Conservation (phyloP, 2,797 vertebrate species). For the Vipera latastei region DNA sequence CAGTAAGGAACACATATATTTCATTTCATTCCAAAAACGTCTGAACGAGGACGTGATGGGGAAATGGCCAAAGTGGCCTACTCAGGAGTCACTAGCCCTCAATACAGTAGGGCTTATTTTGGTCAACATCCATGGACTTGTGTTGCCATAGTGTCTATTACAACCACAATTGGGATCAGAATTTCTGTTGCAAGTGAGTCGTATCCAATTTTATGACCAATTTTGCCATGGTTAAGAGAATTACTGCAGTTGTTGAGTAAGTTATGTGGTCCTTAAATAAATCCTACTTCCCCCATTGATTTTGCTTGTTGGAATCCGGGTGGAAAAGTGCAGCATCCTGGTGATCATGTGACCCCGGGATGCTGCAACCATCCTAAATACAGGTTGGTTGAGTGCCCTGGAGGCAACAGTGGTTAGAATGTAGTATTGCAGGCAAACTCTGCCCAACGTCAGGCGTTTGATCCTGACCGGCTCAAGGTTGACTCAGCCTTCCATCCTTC, state of each 20-base stretch:
- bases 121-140: neutral
- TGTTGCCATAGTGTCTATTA: neutral
- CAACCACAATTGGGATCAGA: neutral
- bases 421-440: neutral
- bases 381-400: neutral
- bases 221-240: neutral
- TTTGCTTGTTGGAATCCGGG: neutral
- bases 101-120: neutral
- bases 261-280: neutral
- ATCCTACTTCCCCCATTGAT: neutral
- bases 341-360: neutral
- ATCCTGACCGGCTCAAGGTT: neutral
- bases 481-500: neutral
- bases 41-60: neutral
- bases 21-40: neutral
- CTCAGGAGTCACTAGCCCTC: neutral
- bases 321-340: neutral
- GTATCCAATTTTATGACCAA: neutral
- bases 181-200: neutral
- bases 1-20: neutral
- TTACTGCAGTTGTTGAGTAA: neutral
- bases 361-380: neutral
- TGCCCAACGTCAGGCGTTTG: neutral
- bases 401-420: neutral
- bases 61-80: neutral